Percentiles rank a stretch among this genome's conserved stretches.
These are phyloP conservation scores for Nilaparvata lugens DNA, from an alignment of 1,140 invertebrate genomes.

Conservation along the genomic window DNA sequence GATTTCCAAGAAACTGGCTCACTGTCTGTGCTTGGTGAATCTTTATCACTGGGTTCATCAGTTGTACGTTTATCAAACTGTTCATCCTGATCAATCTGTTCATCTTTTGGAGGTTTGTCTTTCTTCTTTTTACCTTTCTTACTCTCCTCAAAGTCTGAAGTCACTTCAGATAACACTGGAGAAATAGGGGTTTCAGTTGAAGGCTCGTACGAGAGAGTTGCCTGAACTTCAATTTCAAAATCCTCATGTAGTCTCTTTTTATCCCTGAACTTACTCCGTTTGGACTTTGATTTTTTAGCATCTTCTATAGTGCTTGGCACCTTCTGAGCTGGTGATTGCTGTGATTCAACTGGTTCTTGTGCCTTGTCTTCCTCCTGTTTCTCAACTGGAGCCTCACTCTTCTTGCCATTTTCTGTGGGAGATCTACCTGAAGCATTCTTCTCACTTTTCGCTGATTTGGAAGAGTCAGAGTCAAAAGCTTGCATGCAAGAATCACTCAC, in stretches of 20 bases:
- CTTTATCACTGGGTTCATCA: not conserved
- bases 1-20: too few species aligned
- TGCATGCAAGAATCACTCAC: not conserved
- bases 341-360: too few species aligned
- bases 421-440: too few species aligned
- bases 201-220: constrained; percentile 5
- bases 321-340: not conserved
- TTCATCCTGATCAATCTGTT: not conserved
- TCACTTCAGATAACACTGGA: too few species aligned
- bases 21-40: not conserved
- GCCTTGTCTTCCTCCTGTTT: too few species aligned
- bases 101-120: not conserved
- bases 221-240: constrained; percentile 14
- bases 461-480: not conserved
- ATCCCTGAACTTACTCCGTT: not conserved
- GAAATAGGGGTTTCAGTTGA: not conserved
- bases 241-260: not conserved
- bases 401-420: too few species aligned
- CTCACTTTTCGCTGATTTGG: too few species aligned
- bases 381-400: too few species aligned
- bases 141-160: not conserved
- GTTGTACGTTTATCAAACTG: not conserved
- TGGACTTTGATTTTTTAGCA: not conserved
- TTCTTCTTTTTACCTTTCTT: not conserved
- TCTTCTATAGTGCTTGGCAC: not conserved